phyloP scores from a whole-genome alignment of 2,113 vertebrate genomes.

The Arizona elegans region DNA sequence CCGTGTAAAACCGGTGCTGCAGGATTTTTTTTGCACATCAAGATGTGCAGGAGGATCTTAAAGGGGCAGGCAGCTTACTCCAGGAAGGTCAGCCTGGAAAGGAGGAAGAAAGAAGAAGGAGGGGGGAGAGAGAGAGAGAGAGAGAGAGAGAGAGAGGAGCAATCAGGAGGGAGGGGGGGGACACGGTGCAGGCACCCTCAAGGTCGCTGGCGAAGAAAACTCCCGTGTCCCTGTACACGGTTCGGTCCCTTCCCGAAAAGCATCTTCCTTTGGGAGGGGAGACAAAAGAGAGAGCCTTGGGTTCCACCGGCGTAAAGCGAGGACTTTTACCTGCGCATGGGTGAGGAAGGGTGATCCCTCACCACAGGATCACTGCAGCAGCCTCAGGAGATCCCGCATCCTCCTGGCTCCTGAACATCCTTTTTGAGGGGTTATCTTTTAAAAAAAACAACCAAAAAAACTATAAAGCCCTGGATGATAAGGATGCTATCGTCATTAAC shows the following conservation, averaged over 20 bases:
- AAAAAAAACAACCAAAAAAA: too few species aligned
- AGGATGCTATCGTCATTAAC: too few species aligned
- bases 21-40: slow-evolving; percentile 82
- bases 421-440: neutral
- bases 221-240: neutral
- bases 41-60: slow-evolving; percentile 82
- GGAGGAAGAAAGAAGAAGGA: neutral
- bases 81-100: neutral
- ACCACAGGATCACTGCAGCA: neutral
- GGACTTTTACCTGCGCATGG: neutral
- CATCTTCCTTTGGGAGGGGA: neutral
- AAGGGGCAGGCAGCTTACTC: slow-evolving; percentile 69
- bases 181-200: neutral
- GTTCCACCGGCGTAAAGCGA: neutral
- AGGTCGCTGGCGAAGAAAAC: neutral
- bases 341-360: neutral
- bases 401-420: neutral
- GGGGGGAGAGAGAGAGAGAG: neutral
- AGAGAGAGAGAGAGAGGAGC: neutral
- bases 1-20: slow-evolving; percentile 69
- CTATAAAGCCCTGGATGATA: too few species aligned
- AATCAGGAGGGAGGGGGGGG: neutral
- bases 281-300: neutral
- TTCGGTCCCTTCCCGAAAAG: neutral
- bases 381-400: neutral